Evolutionary conservation across 2,797 vertebrate species (phyloP).

Genomic region (Synanceia verrucosa): DNA sequence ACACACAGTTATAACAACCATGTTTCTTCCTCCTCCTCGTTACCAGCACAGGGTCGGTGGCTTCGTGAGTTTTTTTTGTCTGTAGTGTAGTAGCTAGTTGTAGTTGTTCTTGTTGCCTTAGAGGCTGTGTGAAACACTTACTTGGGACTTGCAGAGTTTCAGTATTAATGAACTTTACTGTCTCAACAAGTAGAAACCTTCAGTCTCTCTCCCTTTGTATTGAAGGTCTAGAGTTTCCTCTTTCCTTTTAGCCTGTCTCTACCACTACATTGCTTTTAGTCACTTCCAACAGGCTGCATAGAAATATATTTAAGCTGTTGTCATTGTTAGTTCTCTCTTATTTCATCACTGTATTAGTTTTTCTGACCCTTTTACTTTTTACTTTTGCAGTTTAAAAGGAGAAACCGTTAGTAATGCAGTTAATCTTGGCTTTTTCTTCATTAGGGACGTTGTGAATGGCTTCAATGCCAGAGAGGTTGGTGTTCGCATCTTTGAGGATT

Average conservation of each 20-base stretch:
- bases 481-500: slow-evolving; percentile 90
- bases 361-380: background rate
- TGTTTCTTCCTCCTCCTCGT: slow-evolving; percentile 44
- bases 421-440: slow-evolving; percentile 9
- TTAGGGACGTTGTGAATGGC: slow-evolving; percentile 73
- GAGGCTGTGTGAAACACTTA: slow-evolving; percentile 4
- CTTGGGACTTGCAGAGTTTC: background rate
- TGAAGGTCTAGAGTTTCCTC: background rate
- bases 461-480: slow-evolving; percentile 82
- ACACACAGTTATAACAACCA: slow-evolving; percentile 16
- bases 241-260: background rate
- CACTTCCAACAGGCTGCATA: background rate
- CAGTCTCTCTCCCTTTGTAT: background rate
- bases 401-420: background rate
- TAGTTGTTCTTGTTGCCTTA: slow-evolving; percentile 24
- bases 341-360: background rate
- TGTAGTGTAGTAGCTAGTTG: slow-evolving; percentile 36
- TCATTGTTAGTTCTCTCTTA: background rate
- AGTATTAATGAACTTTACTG: background rate
- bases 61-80: slow-evolving; percentile 58
- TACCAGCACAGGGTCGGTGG: slow-evolving; percentile 63
- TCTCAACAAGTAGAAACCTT: background rate
- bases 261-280: slow-evolving; percentile 1
- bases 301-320: background rate
- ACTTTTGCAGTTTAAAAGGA: background rate